Evolutionary conservation across 2,888 invertebrate species (phyloP).

Genomic region (Subacronicta megacephala): DNA sequence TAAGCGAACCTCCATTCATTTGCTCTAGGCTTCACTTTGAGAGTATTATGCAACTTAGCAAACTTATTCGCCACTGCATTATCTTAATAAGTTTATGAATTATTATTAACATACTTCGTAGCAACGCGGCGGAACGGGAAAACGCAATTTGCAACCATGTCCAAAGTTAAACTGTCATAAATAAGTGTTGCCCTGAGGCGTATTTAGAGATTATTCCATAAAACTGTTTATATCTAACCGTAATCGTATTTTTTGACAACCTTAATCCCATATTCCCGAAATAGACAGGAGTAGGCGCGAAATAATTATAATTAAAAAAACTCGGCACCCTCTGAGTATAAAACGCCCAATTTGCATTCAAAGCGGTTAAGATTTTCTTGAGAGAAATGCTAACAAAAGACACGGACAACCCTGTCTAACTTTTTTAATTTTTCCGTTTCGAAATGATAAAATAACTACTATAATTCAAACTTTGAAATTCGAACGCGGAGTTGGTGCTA

Average conservation of each 20-base stretch:
- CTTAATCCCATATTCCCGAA: conserved; percentile 6
- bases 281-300: conserved; percentile 12
- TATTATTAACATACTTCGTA: conserved; percentile 35
- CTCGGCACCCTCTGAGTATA: conserved; percentile 14
- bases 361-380: conserved; percentile 32
- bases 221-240: conserved; percentile 2
- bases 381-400: conserved; percentile 28
- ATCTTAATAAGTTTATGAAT: conserved; percentile 45
- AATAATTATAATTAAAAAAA: conserved; percentile 44
- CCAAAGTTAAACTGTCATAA: conserved; percentile 12
- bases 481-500: conserved; percentile 11
- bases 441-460: conserved; percentile 20
- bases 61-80: conserved; percentile 41
- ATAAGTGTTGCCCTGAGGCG: conserved; percentile 13
- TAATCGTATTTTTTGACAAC: conserved; percentile 2
- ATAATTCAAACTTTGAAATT: conserved; percentile 32
- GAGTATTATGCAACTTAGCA: conserved; percentile 40
- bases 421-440: conserved; percentile 31
- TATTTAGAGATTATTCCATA: conserved; percentile 8
- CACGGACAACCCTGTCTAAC: conserved; percentile 22
- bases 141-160: conserved; percentile 32
- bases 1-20: conserved; percentile 47
- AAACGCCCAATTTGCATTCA: conserved; percentile 43
- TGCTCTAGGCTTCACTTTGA: conserved; percentile 28
- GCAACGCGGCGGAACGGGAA: conserved; percentile 2